Conservation (phyloP, 2,888 invertebrate genomes). For the Drosophila infuscata region DNA sequence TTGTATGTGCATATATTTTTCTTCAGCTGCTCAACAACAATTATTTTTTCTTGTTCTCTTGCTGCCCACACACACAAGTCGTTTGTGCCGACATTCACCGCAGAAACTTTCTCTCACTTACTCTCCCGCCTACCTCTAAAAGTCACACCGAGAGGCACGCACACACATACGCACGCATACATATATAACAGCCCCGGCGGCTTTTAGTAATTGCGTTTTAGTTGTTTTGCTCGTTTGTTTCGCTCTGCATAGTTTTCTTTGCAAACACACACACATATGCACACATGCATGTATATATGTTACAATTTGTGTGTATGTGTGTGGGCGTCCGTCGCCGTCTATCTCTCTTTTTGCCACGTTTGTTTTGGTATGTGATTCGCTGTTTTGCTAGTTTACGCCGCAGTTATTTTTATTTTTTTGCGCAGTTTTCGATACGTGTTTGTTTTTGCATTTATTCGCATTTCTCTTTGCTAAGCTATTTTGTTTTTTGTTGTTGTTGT, state of each 20-base stretch:
- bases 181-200: slow-evolving; percentile 13
- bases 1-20: slow-evolving; percentile 12
- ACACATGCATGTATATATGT: not conserved
- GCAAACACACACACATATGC: not conserved
- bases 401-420: slow-evolving; percentile 34
- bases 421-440: slow-evolving; percentile 35
- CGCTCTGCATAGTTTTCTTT: slow-evolving; percentile 61
- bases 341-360: slow-evolving; percentile 47
- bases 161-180: slow-evolving; percentile 13
- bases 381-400: slow-evolving; percentile 48
- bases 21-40: slow-evolving; percentile 1
- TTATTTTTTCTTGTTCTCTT: slow-evolving; percentile 8
- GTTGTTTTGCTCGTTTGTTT: slow-evolving; percentile 78
- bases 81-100: not conserved
- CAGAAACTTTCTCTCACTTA: slow-evolving; percentile 35
- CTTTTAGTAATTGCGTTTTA: slow-evolving; percentile 69
- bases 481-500: slow-evolving; percentile 32
- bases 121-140: slow-evolving; percentile 11
- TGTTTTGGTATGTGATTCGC: slow-evolving; percentile 70
- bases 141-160: slow-evolving; percentile 11
- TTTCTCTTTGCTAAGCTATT: slow-evolving; percentile 58
- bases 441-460: slow-evolving; percentile 53
- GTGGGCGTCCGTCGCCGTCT: slow-evolving; percentile 7
- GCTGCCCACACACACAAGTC: slow-evolving; percentile 18
- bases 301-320: slow-evolving; percentile 6